A percentile compares a stretch with the other conserved stretches of the same genome.
phyloP scores from a whole-genome alignment of 2,113 vertebrate genomes.

The Neolamprologus caudopunctatus region DNA sequence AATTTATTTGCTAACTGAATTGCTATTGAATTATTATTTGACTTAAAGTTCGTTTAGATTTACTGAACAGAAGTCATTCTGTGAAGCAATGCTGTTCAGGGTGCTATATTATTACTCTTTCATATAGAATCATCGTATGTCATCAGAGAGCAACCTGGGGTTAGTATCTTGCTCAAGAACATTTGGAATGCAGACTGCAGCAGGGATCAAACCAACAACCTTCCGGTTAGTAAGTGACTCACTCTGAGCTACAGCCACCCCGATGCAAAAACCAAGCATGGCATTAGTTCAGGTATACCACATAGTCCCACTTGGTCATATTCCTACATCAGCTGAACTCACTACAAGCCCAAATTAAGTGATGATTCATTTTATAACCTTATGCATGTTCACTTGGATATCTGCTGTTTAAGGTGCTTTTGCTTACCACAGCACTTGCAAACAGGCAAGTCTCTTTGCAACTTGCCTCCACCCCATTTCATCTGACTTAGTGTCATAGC shows the following conservation, averaged over 20 bases:
- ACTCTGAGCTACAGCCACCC: neutral
- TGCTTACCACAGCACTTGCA: neutral
- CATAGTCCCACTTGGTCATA: neutral
- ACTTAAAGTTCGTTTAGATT: neutral
- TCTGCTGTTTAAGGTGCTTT: neutral
- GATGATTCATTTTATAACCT: neutral
- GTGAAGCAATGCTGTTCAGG: neutral
- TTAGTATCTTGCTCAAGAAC: neutral
- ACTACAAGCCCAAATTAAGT: neutral
- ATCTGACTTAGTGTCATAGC: neutral
- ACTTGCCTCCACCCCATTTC: neutral
- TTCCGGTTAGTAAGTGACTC: neutral
- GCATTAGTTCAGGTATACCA: neutral
- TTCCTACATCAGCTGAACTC: neutral
- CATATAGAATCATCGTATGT: neutral
- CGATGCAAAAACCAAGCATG: neutral
- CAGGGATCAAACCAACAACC: neutral
- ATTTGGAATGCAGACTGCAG: neutral
- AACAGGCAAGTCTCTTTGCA: neutral
- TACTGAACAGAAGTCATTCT: neutral
- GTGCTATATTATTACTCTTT: neutral
- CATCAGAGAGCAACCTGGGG: neutral
- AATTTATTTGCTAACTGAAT: neutral
- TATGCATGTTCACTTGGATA: neutral
- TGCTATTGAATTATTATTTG: neutral